phyloP scores from a whole-genome alignment of 2,113 vertebrate genomes.

The Oryzias celebensis region DNA sequence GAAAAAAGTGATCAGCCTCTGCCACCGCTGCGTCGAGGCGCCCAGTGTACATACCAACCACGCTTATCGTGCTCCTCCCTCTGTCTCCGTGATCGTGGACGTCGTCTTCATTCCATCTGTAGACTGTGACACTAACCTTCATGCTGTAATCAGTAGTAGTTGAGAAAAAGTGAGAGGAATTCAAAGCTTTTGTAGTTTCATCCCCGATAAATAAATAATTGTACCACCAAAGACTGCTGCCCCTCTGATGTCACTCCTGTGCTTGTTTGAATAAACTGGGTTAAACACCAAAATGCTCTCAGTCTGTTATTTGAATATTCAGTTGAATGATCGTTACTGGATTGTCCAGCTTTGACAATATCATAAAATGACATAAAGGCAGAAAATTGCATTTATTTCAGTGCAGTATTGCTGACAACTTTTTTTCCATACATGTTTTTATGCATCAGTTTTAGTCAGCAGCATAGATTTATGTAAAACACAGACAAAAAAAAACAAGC shows the following conservation, averaged over 20 bases:
- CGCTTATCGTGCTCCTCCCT: constrained; percentile 21
- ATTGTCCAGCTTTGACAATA: too few relatives aligned
- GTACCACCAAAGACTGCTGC: constrained; percentile 53
- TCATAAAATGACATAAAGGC: too few relatives aligned
- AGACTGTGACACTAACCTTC: constrained; percentile 16
- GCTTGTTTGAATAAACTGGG: constrained; percentile 69
- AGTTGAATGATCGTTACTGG: too few relatives aligned
- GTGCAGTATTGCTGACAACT: too few relatives aligned
- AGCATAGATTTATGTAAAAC: too few relatives aligned
- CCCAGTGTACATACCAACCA: constrained; percentile 19
- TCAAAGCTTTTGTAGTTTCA: constrained; percentile 30
- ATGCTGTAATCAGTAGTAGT: constrained; percentile 10
- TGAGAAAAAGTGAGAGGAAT: constrained; percentile 13
- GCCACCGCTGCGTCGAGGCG: constrained; percentile 8
- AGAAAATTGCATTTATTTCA: too few relatives aligned
- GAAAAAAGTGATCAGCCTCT: constrained; percentile 13
- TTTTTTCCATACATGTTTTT: too few relatives aligned
- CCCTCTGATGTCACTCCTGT: constrained; percentile 54
- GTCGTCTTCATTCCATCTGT: constrained; percentile 20
- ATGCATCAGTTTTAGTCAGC: too few relatives aligned
- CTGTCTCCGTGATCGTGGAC: constrained; percentile 12
- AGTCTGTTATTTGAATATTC: background rate
- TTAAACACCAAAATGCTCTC: constrained; percentile 30
- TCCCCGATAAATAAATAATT: constrained; percentile 49
- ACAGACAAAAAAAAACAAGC: too few relatives aligned